phyloP scores from a whole-genome alignment of 2,113 vertebrate genomes.

The Austrofundulus limnaeus region DNA sequence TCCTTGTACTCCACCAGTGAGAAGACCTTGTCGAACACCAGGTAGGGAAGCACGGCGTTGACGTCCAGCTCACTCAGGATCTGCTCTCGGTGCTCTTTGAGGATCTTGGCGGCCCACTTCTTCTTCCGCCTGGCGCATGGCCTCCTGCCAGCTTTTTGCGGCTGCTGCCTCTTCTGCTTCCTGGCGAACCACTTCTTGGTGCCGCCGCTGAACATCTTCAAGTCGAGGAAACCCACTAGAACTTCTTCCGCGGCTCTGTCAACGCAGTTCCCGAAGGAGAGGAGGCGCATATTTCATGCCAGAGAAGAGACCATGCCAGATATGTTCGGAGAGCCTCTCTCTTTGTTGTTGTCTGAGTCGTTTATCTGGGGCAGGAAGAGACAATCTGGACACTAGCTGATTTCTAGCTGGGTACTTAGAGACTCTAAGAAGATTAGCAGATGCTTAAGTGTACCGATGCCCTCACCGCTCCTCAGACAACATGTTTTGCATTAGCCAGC shows the following conservation, averaged over 20 bases:
- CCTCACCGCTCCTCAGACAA: conserved; percentile 58
- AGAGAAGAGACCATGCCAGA: conserved; percentile 53
- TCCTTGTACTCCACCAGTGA: conserved; percentile 88
- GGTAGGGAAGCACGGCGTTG: conserved; percentile 82
- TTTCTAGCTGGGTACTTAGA: conserved; percentile 79
- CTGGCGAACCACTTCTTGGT: conserved; percentile 83
- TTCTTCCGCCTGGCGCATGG: conserved; percentile 77
- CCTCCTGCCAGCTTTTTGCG: conserved; percentile 61
- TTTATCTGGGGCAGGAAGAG: conserved; percentile 77
- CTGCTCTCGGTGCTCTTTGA: conserved; percentile 79
- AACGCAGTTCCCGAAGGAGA: conserved; percentile 58
- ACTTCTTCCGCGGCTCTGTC: conserved; percentile 57
- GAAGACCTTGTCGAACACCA: conserved; percentile 87
- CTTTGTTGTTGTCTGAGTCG: conserved; percentile 73
- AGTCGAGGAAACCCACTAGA: conserved; percentile 50
- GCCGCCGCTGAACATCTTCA: conserved; percentile 83
- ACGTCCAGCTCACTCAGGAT: conserved; percentile 84
- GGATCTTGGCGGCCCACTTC: conserved; percentile 78
- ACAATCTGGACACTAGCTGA: conserved; percentile 83
- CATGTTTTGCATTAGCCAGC: conserved; percentile 45
- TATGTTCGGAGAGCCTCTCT: conserved; percentile 49
- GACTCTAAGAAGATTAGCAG: conserved; percentile 88
- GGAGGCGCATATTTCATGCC: conserved; percentile 73
- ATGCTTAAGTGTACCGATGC: conserved; percentile 80
- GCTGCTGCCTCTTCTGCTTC: conserved; percentile 70